Evolutionary conservation across 2,797 vertebrate species (phyloP).

Genomic region (Trachops cirrhosus): DNA sequence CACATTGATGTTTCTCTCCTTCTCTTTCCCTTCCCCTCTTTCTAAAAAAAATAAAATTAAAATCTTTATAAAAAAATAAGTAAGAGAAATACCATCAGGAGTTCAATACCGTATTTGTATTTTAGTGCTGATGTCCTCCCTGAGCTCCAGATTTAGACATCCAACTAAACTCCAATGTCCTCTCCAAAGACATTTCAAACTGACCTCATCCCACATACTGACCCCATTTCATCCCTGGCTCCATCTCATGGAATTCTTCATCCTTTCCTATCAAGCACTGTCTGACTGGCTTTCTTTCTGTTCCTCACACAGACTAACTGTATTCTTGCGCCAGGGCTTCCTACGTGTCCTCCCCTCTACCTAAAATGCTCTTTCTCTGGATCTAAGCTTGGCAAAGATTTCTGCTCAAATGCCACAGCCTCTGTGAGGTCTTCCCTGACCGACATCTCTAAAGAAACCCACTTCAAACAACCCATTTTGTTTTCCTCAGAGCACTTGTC

Average conservation of each 20-base stretch:
- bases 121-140: background rate
- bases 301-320: background rate
- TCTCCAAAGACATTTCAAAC: background rate
- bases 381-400: background rate
- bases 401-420: background rate
- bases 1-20: too few relatives aligned
- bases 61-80: too few relatives aligned
- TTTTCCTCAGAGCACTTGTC: background rate
- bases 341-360: background rate
- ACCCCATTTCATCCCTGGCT: background rate
- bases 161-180: background rate
- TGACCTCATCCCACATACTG: background rate
- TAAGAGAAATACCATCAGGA: too few relatives aligned
- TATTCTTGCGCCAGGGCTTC: background rate
- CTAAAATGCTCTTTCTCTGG: background rate
- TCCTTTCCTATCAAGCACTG: background rate
- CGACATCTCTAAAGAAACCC: background rate
- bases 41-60: too few relatives aligned
- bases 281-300: background rate
- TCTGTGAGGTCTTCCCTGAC: background rate
- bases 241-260: background rate
- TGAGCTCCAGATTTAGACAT: background rate
- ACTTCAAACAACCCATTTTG: background rate
- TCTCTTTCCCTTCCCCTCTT: too few relatives aligned
- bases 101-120: background rate